Conservation (phyloP, 2,113 vertebrate genomes). For the Engraulis encrasicolus region DNA sequence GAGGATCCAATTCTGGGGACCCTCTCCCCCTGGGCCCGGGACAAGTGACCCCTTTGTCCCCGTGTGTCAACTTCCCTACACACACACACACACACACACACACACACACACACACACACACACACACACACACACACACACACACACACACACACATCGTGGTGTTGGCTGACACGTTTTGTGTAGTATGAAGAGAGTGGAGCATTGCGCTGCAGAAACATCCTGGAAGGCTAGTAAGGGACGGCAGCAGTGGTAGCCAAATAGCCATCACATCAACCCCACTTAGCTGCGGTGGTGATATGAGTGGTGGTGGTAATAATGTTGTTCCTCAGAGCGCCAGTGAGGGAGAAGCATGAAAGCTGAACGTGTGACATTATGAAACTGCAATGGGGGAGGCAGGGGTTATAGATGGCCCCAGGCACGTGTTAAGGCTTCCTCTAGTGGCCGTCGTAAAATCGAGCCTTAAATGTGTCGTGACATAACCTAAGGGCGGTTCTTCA, state of each 20-base stretch:
- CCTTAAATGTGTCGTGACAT: not conserved
- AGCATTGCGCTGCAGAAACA: too few relatives aligned
- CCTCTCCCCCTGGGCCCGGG: too few relatives aligned
- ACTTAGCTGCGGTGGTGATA: not conserved
- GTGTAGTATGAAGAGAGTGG: too few relatives aligned
- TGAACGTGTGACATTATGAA: conserved; percentile 4
- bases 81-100: too few relatives aligned
- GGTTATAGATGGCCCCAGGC: not conserved
- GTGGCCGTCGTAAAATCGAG: not conserved
- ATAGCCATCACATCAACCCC: not conserved
- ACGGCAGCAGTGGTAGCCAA: not conserved
- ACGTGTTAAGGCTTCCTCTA: not conserved
- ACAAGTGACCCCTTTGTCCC: too few relatives aligned
- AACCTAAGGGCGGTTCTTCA: not conserved
- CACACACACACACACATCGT: too few relatives aligned
- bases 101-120: too few relatives aligned
- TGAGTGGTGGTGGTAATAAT: not conserved
- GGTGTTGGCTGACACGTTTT: too few relatives aligned
- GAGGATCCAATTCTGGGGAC: too few relatives aligned
- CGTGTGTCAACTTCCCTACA: too few relatives aligned
- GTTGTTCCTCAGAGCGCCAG: not conserved
- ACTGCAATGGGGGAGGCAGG: not conserved
- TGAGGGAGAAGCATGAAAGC: conserved; percentile 31
- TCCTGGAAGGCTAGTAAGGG: not conserved
- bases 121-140: too few relatives aligned